Conservation (phyloP, 2,888 invertebrate genomes). For the Schrankia costaestrigalis region DNA sequence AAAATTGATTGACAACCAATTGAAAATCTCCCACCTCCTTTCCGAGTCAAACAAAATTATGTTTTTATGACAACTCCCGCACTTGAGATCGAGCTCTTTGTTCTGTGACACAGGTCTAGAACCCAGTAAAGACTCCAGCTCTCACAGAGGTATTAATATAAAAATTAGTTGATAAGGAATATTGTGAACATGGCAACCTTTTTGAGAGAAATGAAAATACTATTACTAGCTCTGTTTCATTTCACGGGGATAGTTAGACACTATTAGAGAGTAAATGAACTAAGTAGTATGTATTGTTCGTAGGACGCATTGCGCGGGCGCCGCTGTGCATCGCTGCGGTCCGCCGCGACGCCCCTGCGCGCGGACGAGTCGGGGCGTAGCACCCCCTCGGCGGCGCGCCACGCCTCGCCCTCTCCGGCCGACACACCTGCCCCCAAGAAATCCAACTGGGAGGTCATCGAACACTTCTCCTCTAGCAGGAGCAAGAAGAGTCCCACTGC, state of each 20-base stretch:
- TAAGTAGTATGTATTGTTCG: constrained; percentile 63
- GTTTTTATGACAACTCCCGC: too few species aligned
- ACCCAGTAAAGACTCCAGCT: too few species aligned
- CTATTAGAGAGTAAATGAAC: not conserved
- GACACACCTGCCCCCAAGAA: constrained; percentile 83
- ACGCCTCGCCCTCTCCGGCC: constrained; percentile 78
- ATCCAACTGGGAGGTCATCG: constrained; percentile 95
- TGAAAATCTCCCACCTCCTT: too few species aligned
- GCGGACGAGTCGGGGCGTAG: constrained; percentile 65
- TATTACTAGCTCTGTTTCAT: too few species aligned
- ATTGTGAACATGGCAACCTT: too few species aligned
- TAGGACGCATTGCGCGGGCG: constrained; percentile 83
- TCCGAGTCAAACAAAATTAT: too few species aligned
- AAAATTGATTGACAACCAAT: too few species aligned
- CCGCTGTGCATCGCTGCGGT: constrained; percentile 80
- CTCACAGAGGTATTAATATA: too few species aligned
- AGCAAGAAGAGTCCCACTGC: constrained; percentile 77
- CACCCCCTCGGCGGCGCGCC: constrained; percentile 64
- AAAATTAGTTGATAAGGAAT: too few species aligned
- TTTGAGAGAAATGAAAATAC: too few species aligned
- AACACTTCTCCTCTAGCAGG: constrained; percentile 87
- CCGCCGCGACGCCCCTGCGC: constrained; percentile 58
- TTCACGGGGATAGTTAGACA: not conserved
- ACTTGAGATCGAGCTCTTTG: too few species aligned
- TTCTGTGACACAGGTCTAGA: too few species aligned